phyloP scores from a whole-genome alignment of 2,888 invertebrate species.

The Phyllotreta cruciferae region DNA sequence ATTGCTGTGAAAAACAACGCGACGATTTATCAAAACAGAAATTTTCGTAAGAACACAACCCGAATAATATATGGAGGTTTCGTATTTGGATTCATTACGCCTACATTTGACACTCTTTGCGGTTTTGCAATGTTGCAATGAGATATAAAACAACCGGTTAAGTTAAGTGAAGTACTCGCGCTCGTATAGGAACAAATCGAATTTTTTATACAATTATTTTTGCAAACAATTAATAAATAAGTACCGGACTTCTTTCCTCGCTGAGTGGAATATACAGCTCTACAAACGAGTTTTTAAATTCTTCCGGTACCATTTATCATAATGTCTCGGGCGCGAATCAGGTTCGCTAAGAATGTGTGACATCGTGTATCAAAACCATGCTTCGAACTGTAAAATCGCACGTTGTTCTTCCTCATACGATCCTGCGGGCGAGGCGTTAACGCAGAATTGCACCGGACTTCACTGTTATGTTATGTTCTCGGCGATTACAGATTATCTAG shows the following conservation, averaged over 20 bases:
- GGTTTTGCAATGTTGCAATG: slow-evolving; percentile 5
- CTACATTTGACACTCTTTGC: slow-evolving; percentile 9
- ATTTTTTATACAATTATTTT: not conserved
- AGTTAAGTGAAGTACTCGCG: no score
- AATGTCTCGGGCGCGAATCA: slow-evolving; percentile 11
- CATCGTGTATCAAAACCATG: slow-evolving; percentile 16
- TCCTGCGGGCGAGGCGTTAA: slow-evolving; percentile 10
- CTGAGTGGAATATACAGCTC: no score
- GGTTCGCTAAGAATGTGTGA: slow-evolving; percentile 10
- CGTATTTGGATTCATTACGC: slow-evolving; percentile 16
- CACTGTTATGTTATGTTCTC: no score
- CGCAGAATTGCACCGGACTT: not conserved
- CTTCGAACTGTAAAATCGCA: slow-evolving; percentile 16
- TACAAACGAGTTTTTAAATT: slow-evolving; percentile 12
- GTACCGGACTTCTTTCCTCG: no score
- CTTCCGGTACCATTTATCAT: slow-evolving; percentile 15
- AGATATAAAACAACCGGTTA: not conserved
- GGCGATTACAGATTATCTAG: no score
- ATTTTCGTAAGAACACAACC: slow-evolving; percentile 10
- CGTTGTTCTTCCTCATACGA: slow-evolving; percentile 13
- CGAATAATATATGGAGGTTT: slow-evolving; percentile 6
- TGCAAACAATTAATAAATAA: not conserved
- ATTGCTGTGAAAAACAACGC: not conserved
- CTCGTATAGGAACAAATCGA: not conserved
- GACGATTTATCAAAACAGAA: slow-evolving; percentile 6